These are phyloP conservation scores for Melolontha melolontha DNA, from an alignment of 2,888 invertebrate species.

Conservation along the genomic window DNA sequence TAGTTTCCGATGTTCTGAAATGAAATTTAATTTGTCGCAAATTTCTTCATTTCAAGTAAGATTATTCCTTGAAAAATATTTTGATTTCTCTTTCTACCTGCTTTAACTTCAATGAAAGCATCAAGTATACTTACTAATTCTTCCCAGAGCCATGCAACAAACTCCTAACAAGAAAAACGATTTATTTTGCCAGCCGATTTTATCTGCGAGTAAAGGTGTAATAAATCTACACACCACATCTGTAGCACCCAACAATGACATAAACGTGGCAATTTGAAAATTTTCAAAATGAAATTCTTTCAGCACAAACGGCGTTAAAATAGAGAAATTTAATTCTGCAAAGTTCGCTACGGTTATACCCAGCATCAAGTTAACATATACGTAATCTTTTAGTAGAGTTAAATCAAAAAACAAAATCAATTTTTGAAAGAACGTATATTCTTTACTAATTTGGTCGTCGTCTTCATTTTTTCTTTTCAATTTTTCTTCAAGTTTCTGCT, in stretches of 20 bases:
- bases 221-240: slow-evolving; percentile 76
- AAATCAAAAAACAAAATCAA: slow-evolving; percentile 77
- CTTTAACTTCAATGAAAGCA: background rate
- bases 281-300: slow-evolving; percentile 74
- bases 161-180: slow-evolving; percentile 79
- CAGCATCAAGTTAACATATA: slow-evolving; percentile 77
- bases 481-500: slow-evolving; percentile 35
- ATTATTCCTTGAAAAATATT: no score
- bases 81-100: slow-evolving; percentile 5
- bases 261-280: slow-evolving; percentile 74
- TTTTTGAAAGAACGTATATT: slow-evolving; percentile 68
- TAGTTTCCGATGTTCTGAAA: no score
- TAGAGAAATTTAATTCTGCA: slow-evolving; percentile 79
- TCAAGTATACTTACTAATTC: slow-evolving; percentile 68
- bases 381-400: slow-evolving; percentile 75
- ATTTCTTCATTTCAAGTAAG: no score
- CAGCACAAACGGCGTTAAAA: slow-evolving; percentile 80
- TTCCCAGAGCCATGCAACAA: slow-evolving; percentile 74
- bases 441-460: slow-evolving; percentile 57
- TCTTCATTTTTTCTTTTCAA: slow-evolving; percentile 40
- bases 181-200: slow-evolving; percentile 77
- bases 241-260: slow-evolving; percentile 76
- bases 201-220: slow-evolving; percentile 76
- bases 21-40: no score
- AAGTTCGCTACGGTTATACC: slow-evolving; percentile 79